Base-by-base conservation (phyloP, 2,888 invertebrate species). In the Lepidocyrtoides sp. region DNA sequence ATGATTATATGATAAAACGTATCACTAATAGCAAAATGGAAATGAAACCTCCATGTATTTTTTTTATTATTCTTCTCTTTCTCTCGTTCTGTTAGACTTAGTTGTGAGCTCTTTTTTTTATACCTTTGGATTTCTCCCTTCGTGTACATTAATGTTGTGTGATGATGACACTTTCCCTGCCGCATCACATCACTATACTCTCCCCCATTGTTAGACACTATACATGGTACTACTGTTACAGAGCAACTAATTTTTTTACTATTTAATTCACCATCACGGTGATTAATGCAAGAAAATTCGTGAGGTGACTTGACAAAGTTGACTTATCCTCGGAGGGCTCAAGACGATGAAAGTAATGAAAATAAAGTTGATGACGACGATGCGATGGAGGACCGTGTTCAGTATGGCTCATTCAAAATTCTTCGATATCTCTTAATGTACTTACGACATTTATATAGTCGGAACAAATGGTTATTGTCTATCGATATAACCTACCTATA, bases 191-290 rank as follows among this genome's bases (percentile, higher is more conserved):
- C 14, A n/a, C 4, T n/a, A n/a, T n/a, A n/a, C 12, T 69, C 69
- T 17, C 77, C 48, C 4, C 48, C n/a, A 44, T 23, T 23, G 23
- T 12, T 48, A 77, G 48, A 51, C 51, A 17, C 0, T 17, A 63
- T 26, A 29, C 10, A n/a, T 8, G 20, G 3, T 17, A 20, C 8
- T 32, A 29, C 12, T 32, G 36, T 23, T 32, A 20, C 17, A 72
- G 14, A 26, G n/a, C 26, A 87, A 77, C 88, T 84, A 91, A 91
- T 91, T 91, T 91, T 91, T 81, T 83, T 66, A 48, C 91, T 91
- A 77, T 91, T 91, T 91, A 91, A 91, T 91, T 91, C 91, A 84
- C 91, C 87, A 87, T 91, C 91, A 91, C 81, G 91, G 91, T 91
- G 91, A 91, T 91, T 91, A 91, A 91, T 91, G 91, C 91, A 83